These are phyloP conservation scores for Pterostichus madidus DNA, from an alignment of 2,888 invertebrate genomes.

Conservation along the genomic window DNA sequence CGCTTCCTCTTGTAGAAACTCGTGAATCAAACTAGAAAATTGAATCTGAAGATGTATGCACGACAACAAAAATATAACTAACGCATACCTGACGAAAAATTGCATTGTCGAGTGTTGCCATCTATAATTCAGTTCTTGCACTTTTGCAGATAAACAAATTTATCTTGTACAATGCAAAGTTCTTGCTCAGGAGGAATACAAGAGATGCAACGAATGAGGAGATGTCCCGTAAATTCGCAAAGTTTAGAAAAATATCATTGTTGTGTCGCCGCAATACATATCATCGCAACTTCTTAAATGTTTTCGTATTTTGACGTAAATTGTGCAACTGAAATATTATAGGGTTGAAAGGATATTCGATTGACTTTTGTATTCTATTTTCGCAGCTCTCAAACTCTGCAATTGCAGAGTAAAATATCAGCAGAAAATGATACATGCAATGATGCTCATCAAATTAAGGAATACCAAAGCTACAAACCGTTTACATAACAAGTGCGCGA, in stretches of 20 bases:
- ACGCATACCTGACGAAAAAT: constrained; percentile 42
- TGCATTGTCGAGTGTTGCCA: constrained; percentile 46
- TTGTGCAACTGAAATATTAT: too few relatives aligned
- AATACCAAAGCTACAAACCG: too few relatives aligned
- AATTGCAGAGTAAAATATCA: too few relatives aligned
- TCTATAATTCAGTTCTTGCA: constrained; percentile 52
- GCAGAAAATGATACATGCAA: too few relatives aligned
- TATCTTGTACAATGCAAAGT: constrained; percentile 48
- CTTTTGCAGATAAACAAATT: constrained; percentile 51
- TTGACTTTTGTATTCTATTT: too few relatives aligned
- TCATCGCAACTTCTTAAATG: constrained; percentile 16
- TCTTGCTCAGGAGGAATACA: background rate
- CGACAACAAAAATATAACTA: constrained; percentile 49
- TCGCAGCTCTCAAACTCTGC: too few relatives aligned
- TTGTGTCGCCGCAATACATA: constrained; percentile 8
- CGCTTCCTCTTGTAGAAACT: background rate
- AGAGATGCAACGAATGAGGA: constrained; percentile 14
- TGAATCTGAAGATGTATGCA: constrained; percentile 44
- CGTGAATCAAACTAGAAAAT: constrained; percentile 42
- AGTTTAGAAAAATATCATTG: constrained; percentile 24
- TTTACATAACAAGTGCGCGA: too few relatives aligned
- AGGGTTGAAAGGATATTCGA: too few relatives aligned
- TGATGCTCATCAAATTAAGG: too few relatives aligned
- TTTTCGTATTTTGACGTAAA: too few relatives aligned
- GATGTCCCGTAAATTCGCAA: background rate